Evolutionary conservation across 2,888 invertebrate species (phyloP), one percentile per base, ranked within the genome.

Genomic region (Platycheirus rosarum): DNA sequence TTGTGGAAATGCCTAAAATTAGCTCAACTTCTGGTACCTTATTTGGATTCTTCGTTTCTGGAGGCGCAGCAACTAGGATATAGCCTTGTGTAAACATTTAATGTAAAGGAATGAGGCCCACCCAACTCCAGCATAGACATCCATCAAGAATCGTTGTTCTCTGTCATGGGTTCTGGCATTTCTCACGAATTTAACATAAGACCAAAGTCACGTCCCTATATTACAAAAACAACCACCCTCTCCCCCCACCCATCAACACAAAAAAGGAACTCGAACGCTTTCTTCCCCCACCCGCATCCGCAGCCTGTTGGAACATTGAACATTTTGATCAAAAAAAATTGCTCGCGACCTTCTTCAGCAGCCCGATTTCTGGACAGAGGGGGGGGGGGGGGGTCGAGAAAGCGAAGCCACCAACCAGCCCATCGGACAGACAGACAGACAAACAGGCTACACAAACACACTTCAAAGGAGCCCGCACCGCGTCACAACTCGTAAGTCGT

Each of bases 291-390:
- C 35, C 11, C 60, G 29, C 29, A 23, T 11, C 18, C 32, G 8
- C n/a, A 35, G 29, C n/a, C n/a, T n/a, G n/a, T n/a, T 32, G 57
- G 35, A 66, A 62, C 44, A 73, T 73, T 55, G 63, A 69, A 69
- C 63, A 69, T 79, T 79, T 79, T 69, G 74, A 79, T 80, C 66
- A 35, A 70, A 80, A 74, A 26, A 69, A 75, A 70, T 32, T 62
- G n/a, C 53, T 29, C 14, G 46, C 55, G 48, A 66, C 65, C 65
- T 63, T 55, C 63, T 73, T 65, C 40, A 35, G 16, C 60, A 32
- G 42, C 26, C 29, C 32, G 49, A n/a, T n/a, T n/a, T n/a, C n/a
- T n/a, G n/a, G n/a, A n/a, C n/a, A n/a, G n/a, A n/a, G n/a, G n/a
- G n/a, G n/a, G n/a, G n/a, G n/a, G n/a, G n/a, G n/a, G n/a, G n/a